These are phyloP conservation scores for Hipparchia sbordonii DNA, from an alignment of 2,888 invertebrate genomes.

Conservation along the genomic window DNA sequence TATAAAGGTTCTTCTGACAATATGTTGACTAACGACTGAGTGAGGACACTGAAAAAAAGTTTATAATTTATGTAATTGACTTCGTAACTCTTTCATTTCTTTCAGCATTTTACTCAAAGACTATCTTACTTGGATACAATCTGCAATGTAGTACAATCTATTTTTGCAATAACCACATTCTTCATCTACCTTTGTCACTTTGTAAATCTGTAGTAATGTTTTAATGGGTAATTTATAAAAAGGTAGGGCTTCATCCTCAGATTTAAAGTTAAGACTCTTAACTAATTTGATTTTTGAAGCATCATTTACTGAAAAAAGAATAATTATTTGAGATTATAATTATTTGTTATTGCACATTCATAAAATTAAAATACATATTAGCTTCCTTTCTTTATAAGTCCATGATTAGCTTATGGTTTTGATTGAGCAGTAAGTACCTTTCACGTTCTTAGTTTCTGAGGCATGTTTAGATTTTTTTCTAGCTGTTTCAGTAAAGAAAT, in stretches of 20 bases:
- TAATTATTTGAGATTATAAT: neutral
- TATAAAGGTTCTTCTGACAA: conserved; percentile 80
- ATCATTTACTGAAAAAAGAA: conserved; percentile 48
- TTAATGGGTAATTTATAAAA: conserved; percentile 72
- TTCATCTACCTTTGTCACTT: conserved; percentile 66
- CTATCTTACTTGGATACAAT: conserved; percentile 65
- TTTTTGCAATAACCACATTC: conserved; percentile 68
- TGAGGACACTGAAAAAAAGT: conserved; percentile 65
- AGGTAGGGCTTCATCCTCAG: conserved; percentile 78
- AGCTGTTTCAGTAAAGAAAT: neutral
- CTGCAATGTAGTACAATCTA: conserved; percentile 83
- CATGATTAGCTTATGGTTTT: too few species aligned
- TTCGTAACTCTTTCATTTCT: too few species aligned
- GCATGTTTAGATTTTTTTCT: neutral
- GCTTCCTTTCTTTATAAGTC: too few species aligned
- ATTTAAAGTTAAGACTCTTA: conserved; percentile 64
- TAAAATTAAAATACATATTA: neutral
- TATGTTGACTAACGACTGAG: conserved; percentile 65
- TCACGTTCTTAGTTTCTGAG: neutral
- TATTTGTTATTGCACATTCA: neutral
- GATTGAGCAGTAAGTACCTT: neutral
- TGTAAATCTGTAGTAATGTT: conserved; percentile 60
- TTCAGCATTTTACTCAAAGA: conserved; percentile 7
- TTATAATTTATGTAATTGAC: too few species aligned
- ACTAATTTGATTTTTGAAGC: conserved; percentile 65